Percentiles rank a stretch among this genome's conserved stretches.
These are phyloP conservation scores for Agraylea sexmaculata DNA, from an alignment of 1,140 invertebrate genomes.

Conservation along the genomic window DNA sequence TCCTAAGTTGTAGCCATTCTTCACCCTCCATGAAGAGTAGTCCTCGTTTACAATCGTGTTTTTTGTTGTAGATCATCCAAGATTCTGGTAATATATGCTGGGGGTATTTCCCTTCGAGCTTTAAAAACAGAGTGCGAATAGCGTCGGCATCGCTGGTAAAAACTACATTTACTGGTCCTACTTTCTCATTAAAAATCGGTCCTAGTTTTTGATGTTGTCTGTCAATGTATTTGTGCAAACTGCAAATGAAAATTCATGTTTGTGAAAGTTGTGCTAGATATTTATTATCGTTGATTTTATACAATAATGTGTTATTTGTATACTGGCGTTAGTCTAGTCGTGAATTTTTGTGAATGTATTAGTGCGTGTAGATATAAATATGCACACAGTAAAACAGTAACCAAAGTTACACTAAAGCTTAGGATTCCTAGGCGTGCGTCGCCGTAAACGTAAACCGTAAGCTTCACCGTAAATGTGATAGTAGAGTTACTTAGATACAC, in stretches of 20 bases:
- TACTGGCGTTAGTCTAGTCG: neutral
- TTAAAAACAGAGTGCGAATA: conserved; percentile 57
- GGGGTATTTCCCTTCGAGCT: conserved; percentile 64
- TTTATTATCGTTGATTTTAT: conserved; percentile 1
- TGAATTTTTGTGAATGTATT: neutral
- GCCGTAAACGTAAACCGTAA: too few relatives aligned
- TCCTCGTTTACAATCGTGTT: conserved; percentile 57
- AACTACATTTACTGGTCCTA: conserved; percentile 54
- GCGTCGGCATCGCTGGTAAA: conserved; percentile 58
- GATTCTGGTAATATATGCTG: conserved; percentile 68
- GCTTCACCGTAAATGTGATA: too few relatives aligned
- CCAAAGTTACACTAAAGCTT: neutral
- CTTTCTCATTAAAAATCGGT: conserved; percentile 57
- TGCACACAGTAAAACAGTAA: neutral
- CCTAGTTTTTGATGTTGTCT: conserved; percentile 58
- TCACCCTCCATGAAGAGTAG: conserved; percentile 80
- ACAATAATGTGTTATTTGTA: neutral
- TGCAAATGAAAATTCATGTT: conserved; percentile 21
- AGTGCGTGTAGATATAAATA: too few relatives aligned
- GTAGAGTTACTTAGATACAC: too few relatives aligned
- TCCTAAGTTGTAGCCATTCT: conserved; percentile 61
- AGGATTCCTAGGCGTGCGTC: neutral
- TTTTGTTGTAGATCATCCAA: conserved; percentile 68
- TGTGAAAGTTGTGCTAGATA: conserved; percentile 1
- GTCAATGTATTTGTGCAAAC: conserved; percentile 63